Evolutionary conservation across 2,888 invertebrate genomes (phyloP).

Genomic region (Diloba caeruleocephala): DNA sequence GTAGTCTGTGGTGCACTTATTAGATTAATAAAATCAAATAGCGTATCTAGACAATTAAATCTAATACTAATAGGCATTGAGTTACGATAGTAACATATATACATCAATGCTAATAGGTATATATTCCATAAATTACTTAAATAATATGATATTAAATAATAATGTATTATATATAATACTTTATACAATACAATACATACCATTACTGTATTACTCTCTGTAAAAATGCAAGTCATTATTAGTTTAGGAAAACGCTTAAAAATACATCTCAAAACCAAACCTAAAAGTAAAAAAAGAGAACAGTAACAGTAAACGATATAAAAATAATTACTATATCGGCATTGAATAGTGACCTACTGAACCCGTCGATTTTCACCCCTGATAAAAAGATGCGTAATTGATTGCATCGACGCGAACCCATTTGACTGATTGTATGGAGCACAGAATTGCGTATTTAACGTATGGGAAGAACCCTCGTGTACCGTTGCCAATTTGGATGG

Average conservation of each 20-base stretch:
- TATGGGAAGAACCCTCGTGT: conserved; percentile 83
- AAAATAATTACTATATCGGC: conserved; percentile 44
- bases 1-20: no score
- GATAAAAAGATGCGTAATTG: conserved; percentile 83
- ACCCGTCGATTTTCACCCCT: conserved; percentile 64
- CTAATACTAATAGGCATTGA: no score
- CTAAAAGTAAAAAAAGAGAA: conserved; percentile 7
- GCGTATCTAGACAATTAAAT: no score
- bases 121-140: no score
- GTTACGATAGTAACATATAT: no score
- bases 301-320: conserved; percentile 16
- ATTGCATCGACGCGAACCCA: conserved; percentile 84
- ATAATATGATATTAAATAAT: no score
- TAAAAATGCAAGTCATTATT: conserved; percentile 47
- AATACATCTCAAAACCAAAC: conserved; percentile 15
- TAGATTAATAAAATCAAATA: no score
- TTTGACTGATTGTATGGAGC: conserved; percentile 85
- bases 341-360: conserved; percentile 71
- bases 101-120: no score
- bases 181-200: neutral
- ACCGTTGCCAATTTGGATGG: conserved; percentile 83
- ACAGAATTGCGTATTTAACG: conserved; percentile 87
- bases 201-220: conserved; percentile 10
- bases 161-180: no score
- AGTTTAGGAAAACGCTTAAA: conserved; percentile 38